Evolutionary conservation across 1,140 invertebrate genomes (phyloP).

Genomic region (Tetragonula clypearis): DNA sequence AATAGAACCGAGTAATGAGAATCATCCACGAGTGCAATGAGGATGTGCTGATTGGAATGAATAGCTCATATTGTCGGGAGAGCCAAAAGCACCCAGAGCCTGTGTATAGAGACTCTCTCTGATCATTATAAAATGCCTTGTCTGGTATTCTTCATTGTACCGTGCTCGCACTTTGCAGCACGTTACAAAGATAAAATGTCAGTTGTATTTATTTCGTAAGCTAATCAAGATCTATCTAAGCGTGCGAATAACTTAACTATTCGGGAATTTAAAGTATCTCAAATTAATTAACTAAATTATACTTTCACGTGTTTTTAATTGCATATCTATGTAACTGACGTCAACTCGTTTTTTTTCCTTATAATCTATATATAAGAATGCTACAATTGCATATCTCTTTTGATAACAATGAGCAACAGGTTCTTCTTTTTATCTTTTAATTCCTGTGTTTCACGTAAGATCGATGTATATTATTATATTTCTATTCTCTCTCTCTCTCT

Average conservation of each 20-base stretch:
- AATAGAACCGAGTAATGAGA: constrained; percentile 75
- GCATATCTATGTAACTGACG: neutral
- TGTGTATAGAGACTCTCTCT: constrained; percentile 66
- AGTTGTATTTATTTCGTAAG: neutral
- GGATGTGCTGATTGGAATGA: constrained; percentile 79
- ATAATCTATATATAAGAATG: neutral
- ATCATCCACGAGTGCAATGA: constrained; percentile 76
- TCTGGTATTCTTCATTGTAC: constrained; percentile 38
- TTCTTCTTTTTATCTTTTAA: neutral
- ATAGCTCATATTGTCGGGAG: constrained; percentile 75
- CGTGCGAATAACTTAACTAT: neutral
- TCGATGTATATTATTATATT: neutral
- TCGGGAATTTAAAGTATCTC: neutral
- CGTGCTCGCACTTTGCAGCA: constrained; percentile 8
- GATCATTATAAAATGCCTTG: constrained; percentile 46
- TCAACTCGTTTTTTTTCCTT: neutral
- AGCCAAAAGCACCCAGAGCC: constrained; percentile 72
- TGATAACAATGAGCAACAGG: neutral
- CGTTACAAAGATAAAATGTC: neutral
- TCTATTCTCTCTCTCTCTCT: neutral
- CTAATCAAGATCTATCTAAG: neutral
- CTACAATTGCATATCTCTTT: neutral
- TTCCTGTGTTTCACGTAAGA: neutral
- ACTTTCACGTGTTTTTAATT: neutral
- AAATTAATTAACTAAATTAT: no score